Conservation (phyloP, 2,888 invertebrate genomes). For the Lepidocyrtinus sp. region DNA sequence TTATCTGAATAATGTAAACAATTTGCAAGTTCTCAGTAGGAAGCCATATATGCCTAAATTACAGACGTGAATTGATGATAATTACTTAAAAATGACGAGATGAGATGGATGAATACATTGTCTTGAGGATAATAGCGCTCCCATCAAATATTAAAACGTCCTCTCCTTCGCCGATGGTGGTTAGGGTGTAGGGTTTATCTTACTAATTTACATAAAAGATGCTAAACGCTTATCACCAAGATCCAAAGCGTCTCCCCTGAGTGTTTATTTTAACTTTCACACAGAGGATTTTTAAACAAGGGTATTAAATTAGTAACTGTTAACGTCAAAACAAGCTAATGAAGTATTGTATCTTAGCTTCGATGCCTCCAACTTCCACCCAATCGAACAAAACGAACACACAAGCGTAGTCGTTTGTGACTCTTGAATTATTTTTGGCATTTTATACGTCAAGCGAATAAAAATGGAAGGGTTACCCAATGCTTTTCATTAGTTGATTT, state of each 20-base stretch:
- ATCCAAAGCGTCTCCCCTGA: background rate
- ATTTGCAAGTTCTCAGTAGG: slow-evolving; percentile 11
- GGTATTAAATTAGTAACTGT: slow-evolving; percentile 10
- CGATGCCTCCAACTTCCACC: no score
- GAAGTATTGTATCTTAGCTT: background rate
- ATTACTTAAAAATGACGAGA: background rate
- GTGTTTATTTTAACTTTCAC: background rate
- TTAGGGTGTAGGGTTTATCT: background rate
- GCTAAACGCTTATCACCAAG: background rate
- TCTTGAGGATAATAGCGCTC: background rate
- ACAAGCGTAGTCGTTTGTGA: background rate
- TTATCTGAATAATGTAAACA: background rate
- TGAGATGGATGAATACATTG: background rate
- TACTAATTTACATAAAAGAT: slow-evolving; percentile 5
- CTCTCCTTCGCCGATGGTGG: background rate
- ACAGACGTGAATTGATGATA: background rate
- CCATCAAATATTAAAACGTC: background rate
- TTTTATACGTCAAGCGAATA: background rate
- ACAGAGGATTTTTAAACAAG: background rate
- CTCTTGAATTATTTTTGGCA: background rate
- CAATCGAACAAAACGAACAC: slow-evolving; percentile 5
- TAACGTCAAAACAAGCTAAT: slow-evolving; percentile 7
- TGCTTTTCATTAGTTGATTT: background rate
- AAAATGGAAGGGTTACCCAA: slow-evolving; percentile 3
- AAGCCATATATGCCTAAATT: background rate